Base-by-base conservation (phyloP, 2,888 invertebrate genomes). In the Nudaria mundana region DNA sequence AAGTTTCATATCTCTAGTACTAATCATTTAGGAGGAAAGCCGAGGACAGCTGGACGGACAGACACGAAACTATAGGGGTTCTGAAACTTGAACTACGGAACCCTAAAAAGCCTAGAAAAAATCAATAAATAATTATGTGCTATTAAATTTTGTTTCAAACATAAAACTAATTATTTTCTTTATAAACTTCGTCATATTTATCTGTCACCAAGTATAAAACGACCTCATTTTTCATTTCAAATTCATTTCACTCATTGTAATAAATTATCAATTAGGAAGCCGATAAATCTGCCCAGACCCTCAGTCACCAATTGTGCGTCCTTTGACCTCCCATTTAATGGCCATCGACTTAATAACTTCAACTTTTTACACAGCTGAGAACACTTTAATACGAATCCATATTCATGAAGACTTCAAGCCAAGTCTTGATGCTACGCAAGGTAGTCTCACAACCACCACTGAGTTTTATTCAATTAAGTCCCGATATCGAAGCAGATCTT, bases 401-500 rank as follows among this genome's bases (percentile, higher is more conserved):
- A 86, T 84, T 86, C 83, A 86, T 84, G 81, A 80, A 63, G 49
- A 42, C 15, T 43, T 13, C 35, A n/a, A n/a, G n/a, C n/a, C n/a
- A n/a, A n/a, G 45, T 44, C 60, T 61, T 51, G 49, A 56, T 55
- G 48, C 53, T 41, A 50, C 37, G 58, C 57, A 49, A 57, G 52
- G 57, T 50, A 46, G 49, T 50, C 63, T 56, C 63, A 65, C 67
- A 66, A 65, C 67, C 67, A 70, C 69, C 68, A 66, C 66, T 68
- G 73, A 68, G 69, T 79, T 84, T 82, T 78, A 83, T 86, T 83
- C 81, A 84, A 86, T 87, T 86, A 86, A 80, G 78, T 72, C 66
- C 56, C 65, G 72, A 80, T 82, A 84, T 75, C 70, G 65, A 42
- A 40, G 49, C 40, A 37, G 61, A 70, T 66, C 67, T 66, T 56